phyloP scores from a whole-genome alignment of 2,888 invertebrate species.

The Operophtera brumata region DNA sequence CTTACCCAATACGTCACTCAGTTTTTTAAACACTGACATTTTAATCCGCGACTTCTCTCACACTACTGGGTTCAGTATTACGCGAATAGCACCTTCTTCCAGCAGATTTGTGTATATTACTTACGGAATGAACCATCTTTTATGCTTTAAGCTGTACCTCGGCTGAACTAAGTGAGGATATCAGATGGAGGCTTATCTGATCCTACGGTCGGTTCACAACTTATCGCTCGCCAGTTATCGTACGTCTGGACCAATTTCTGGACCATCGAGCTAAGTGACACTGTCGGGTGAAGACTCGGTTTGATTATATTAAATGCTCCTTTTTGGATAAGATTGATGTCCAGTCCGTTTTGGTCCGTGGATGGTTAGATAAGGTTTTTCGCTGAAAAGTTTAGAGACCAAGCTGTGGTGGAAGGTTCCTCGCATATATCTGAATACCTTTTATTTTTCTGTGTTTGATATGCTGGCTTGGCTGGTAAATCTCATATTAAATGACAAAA shows the following conservation, averaged over 20 bases:
- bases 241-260: constrained; percentile 53
- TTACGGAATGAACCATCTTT: constrained; percentile 3
- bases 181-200: constrained; percentile 49
- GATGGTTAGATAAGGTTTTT: constrained; percentile 6
- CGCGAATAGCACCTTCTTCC: no score
- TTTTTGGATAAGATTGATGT: constrained; percentile 31
- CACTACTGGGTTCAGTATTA: no score
- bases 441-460: no score
- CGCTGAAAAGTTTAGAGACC: background rate
- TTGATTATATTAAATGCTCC: constrained; percentile 51
- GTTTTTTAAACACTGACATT: no score
- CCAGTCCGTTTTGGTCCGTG: constrained; percentile 22
- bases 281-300: constrained; percentile 40
- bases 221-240: constrained; percentile 53
- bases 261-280: constrained; percentile 48
- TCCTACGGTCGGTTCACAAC: constrained; percentile 52
- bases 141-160: constrained; percentile 2
- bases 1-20: no score
- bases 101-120: no score
- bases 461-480: no score
- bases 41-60: no score
- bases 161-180: constrained; percentile 30
- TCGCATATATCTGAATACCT: no score
- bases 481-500: no score
- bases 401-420: background rate